Conservation (phyloP, 2,113 vertebrate genomes). For the Aegypius monachus region DNA sequence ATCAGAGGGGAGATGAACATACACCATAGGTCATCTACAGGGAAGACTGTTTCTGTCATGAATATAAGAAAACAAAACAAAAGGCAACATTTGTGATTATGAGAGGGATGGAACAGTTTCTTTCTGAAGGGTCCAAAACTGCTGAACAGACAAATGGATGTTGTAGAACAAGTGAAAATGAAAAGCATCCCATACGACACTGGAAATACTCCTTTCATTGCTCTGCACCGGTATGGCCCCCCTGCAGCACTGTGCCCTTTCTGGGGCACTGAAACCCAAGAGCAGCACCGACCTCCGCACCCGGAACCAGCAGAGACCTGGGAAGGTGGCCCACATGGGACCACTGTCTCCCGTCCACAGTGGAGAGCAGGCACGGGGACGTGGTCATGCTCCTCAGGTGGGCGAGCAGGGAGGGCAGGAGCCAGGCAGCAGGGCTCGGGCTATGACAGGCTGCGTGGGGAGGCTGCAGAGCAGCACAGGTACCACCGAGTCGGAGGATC, state of each 20-base stretch:
- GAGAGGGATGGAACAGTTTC: background rate
- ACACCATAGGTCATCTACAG: background rate
- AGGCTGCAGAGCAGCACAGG: background rate
- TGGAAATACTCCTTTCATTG: background rate
- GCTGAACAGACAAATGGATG: background rate
- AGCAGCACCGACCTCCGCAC: fast-evolving
- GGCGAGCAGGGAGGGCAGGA: background rate
- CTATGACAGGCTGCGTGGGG: background rate
- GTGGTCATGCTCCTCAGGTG: fast-evolving
- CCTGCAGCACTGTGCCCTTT: background rate
- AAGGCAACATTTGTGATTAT: background rate
- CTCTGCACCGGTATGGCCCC: too few species aligned
- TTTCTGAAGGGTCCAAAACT: background rate
- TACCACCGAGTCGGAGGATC: fast-evolving
- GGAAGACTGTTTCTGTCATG: background rate
- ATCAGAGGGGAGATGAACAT: background rate
- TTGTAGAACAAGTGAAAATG: background rate
- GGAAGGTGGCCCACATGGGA: fast-evolving
- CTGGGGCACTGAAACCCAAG: background rate
- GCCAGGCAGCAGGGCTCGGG: background rate
- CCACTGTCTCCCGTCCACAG: fast-evolving
- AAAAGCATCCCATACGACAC: fast-evolving
- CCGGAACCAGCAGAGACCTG: fast-evolving
- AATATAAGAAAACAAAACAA: background rate
- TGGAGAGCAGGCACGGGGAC: fast-evolving